phyloP scores from a whole-genome alignment of 2,888 invertebrate genomes.

The Tupiocoris notatus region DNA sequence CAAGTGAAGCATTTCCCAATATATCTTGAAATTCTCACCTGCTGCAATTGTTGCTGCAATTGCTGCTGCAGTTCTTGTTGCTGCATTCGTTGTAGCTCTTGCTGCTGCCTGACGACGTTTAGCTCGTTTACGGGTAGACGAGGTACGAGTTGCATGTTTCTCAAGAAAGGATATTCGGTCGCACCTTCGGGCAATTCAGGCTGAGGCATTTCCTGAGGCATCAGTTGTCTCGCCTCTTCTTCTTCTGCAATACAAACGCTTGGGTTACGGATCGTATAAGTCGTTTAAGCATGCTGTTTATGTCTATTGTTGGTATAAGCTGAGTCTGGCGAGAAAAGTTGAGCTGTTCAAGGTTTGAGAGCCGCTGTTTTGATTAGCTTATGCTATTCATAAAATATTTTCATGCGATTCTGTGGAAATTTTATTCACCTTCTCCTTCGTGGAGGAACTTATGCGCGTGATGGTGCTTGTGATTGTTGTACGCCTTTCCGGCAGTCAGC shows the following conservation, averaged over 20 bases:
- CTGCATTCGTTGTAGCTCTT: conserved; percentile 48
- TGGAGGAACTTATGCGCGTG: conserved; percentile 63
- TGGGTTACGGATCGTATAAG: too few species aligned
- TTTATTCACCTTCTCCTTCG: conserved; percentile 51
- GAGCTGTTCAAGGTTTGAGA: too few species aligned
- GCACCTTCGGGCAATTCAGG: conserved; percentile 51
- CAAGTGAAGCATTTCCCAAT: too few species aligned
- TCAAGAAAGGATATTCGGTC: conserved; percentile 49
- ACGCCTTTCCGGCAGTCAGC: conserved; percentile 80
- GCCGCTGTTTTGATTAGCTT: too few species aligned
- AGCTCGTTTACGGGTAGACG: conserved; percentile 49
- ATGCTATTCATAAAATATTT: too few species aligned
- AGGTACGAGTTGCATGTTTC: conserved; percentile 49
- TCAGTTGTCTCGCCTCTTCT: conserved; percentile 34
- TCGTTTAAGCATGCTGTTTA: too few species aligned
- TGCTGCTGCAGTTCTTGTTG: conserved; percentile 36
- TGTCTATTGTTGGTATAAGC: too few species aligned
- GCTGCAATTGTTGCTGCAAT: conserved; percentile 35
- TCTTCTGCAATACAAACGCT: background rate
- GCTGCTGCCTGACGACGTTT: conserved; percentile 48
- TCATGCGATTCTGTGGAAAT: too few species aligned
- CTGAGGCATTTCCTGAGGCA: conserved; percentile 47
- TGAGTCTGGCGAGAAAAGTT: too few species aligned
- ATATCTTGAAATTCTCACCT: background rate
- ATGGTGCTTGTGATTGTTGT: conserved; percentile 83